Conservation (phyloP, 2,888 invertebrate species). For the Apoderus coryli region DNA sequence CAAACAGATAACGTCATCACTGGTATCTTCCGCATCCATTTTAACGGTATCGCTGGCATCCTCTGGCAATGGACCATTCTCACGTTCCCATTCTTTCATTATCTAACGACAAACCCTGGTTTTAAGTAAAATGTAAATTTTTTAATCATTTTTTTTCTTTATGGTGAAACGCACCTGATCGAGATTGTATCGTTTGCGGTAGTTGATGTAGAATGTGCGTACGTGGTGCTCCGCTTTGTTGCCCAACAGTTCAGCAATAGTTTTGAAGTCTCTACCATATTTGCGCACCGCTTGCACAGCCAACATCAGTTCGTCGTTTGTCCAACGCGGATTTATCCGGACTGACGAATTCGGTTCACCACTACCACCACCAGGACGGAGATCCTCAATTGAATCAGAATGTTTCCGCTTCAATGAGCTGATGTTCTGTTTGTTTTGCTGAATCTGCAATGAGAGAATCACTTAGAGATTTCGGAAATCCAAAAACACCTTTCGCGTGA, state of each 20-base stretch:
- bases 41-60: slow-evolving; percentile 28
- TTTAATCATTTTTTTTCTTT: too few relatives aligned
- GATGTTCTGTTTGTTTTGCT: slow-evolving; percentile 85
- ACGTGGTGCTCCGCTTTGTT: slow-evolving; percentile 91
- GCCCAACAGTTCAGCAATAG: slow-evolving; percentile 87
- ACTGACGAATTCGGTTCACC: slow-evolving; percentile 28
- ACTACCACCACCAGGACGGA: slow-evolving; percentile 28
- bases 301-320: slow-evolving; percentile 78
- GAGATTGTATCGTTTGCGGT: slow-evolving; percentile 72
- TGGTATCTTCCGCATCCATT: slow-evolving; percentile 21
- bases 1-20: slow-evolving; percentile 31
- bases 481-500: too few relatives aligned
- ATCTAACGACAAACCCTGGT: too few relatives aligned
- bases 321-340: slow-evolving; percentile 74
- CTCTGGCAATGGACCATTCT: slow-evolving; percentile 18
- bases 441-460: slow-evolving; percentile 58
- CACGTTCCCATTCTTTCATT: slow-evolving; percentile 69
- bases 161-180: slow-evolving; percentile 71
- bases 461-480: not conserved
- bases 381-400: slow-evolving; percentile 33
- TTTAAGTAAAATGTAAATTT: too few relatives aligned
- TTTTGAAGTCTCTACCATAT: slow-evolving; percentile 79
- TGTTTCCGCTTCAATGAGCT: slow-evolving; percentile 74
- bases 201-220: slow-evolving; percentile 81
- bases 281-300: slow-evolving; percentile 77